Evolutionary conservation across 2,113 vertebrate genomes (phyloP), one percentile per base, ranked within the genome.

Genomic region (Solenodon paradoxus): DNA sequence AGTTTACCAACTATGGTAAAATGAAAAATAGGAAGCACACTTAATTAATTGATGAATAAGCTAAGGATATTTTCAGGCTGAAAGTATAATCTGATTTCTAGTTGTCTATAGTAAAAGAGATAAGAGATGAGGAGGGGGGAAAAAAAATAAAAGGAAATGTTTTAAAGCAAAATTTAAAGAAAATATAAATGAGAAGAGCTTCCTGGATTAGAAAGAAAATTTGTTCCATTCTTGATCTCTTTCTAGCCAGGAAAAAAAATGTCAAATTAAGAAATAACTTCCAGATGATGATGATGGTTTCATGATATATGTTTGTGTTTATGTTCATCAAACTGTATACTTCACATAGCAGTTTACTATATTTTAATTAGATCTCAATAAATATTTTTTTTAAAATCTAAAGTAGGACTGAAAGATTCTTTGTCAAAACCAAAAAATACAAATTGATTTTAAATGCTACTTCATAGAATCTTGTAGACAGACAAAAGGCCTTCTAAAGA

Each of bases 201-300:
- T 71, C 32, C 20, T 80, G 45, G 24, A 10, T 84, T 38, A 88
- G 35, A 88, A 93, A 61, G 10, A 78, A 78, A 82, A 86, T 51
- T 77, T 49, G 49, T 79, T 95, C 84, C 35, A 69, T 83, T 86
- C 79, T 22, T 47, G 63, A 57, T 84, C 42, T 81, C 79, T n/a
- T n/a, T 81, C 30, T 38, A 75, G 32, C 55, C 28, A 84, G 30
- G 26, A 89, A 86, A 91, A 91, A 61, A 49, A 64, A 32, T 77
- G 26, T 82, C 81, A 81, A 47, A 55, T 75, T 94, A 86, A 79
- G 66, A 92, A 95, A 92, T 61, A 26, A n/a, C 55, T 92, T 92
- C 89, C 47, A 90, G 66, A 69, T 38, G 28, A 35, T 8, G 20
- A 12, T 51, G 55, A 61, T 32, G 30, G 26, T 88, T 95, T 90